phyloP scores from a whole-genome alignment of 2,797 vertebrate genomes.

The Heteromormyrus szaboi region DNA sequence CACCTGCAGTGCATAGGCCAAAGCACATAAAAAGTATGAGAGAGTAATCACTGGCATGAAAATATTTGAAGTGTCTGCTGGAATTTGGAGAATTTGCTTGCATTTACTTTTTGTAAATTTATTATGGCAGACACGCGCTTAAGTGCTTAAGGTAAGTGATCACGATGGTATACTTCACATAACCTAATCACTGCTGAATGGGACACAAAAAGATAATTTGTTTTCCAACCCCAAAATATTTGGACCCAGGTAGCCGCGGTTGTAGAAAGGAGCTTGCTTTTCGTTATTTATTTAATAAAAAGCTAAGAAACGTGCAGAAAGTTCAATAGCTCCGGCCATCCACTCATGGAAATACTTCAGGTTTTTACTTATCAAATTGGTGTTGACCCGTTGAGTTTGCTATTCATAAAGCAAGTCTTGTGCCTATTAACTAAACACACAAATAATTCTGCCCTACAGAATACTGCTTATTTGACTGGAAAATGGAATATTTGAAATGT shows the following conservation, averaged over 20 bases:
- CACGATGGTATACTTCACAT: neutral
- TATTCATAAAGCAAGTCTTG: neutral
- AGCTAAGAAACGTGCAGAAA: neutral
- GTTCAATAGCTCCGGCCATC: neutral
- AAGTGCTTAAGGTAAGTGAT: constrained; percentile 5
- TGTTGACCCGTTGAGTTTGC: neutral
- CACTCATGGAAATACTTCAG: neutral
- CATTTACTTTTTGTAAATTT: constrained; percentile 3
- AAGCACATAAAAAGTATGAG: neutral
- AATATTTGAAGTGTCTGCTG: neutral
- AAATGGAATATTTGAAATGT: neutral
- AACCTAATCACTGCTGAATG: neutral
- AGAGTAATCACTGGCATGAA: neutral
- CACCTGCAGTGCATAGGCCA: constrained; percentile 2
- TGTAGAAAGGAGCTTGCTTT: neutral
- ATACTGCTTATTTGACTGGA: neutral
- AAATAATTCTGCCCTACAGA: neutral
- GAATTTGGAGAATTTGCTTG: neutral
- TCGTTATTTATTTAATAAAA: neutral
- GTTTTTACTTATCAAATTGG: neutral
- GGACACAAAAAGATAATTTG: neutral
- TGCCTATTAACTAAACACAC: neutral
- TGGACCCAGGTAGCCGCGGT: neutral
- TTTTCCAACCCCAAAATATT: neutral
- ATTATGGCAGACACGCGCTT: neutral